phyloP scores from a whole-genome alignment of 2,113 vertebrate genomes.

The Perognathus longimembris region DNA sequence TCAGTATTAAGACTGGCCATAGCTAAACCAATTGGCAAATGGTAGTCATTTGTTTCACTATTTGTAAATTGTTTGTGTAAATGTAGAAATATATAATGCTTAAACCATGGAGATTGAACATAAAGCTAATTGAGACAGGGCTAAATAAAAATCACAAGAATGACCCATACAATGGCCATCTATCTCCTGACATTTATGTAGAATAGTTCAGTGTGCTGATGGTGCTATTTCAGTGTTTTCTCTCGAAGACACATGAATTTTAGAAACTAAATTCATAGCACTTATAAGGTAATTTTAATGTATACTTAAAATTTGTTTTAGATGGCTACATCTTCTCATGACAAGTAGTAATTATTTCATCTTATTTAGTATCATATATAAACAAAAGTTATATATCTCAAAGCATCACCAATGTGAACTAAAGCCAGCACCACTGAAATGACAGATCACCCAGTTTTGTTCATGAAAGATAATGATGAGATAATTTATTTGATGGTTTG shows the following conservation, averaged over 20 bases:
- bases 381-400: neutral
- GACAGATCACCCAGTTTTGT: neutral
- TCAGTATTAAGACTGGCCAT: neutral
- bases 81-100: constrained; percentile 4
- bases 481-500: constrained; percentile 46
- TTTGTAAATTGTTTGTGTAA: neutral
- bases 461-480: neutral
- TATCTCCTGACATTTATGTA: neutral
- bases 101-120: neutral
- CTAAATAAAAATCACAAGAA: neutral
- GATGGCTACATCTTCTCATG: neutral
- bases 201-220: neutral
- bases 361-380: no score
- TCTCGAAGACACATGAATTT: neutral
- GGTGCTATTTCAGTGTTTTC: neutral
- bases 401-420: constrained; percentile 21
- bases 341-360: neutral
- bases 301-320: neutral
- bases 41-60: neutral
- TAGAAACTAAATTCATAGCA: constrained; percentile 58
- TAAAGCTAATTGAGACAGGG: neutral
- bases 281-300: constrained; percentile 46
- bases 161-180: neutral
- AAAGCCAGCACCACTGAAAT: neutral
- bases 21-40: neutral